Percentiles rank a stretch among this genome's conserved stretches.
These are phyloP conservation scores for Loriculus beryllinus DNA, from an alignment of 2,797 vertebrate genomes.

Conservation along the genomic window DNA sequence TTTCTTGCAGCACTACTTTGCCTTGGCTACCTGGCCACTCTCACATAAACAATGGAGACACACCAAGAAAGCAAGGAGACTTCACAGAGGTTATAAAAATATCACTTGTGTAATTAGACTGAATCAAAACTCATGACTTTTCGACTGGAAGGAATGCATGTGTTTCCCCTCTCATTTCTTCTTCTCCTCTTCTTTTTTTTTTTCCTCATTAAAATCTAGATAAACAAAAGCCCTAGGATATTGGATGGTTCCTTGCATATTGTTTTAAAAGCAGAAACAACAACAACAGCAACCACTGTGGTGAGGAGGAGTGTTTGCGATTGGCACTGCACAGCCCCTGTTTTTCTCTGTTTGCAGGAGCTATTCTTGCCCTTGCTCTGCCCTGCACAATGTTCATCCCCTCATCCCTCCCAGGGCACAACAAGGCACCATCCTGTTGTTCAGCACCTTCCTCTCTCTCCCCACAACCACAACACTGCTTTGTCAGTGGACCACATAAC, in stretches of 20 bases:
- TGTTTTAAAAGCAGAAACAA: slow-evolving; percentile 66
- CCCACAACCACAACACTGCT: neutral
- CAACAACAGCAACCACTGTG: slow-evolving; percentile 24
- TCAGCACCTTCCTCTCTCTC: neutral
- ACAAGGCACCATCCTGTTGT: neutral
- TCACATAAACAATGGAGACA: slow-evolving; percentile 68
- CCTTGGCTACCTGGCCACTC: slow-evolving; percentile 64
- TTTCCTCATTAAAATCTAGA: slow-evolving; percentile 55
- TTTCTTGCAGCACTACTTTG: slow-evolving; percentile 41
- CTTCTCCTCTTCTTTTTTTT: neutral
- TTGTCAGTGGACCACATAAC: neutral
- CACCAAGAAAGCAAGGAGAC: slow-evolving; percentile 60
- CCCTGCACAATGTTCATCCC: neutral
- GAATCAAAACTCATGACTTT: slow-evolving; percentile 74
- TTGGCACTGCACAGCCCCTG: neutral
- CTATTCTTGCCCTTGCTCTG: neutral
- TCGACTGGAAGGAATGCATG: slow-evolving; percentile 60
- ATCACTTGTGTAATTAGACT: slow-evolving; percentile 72
- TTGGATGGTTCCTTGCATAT: slow-evolving; percentile 65
- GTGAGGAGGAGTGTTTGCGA: neutral
- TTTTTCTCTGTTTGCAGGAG: neutral
- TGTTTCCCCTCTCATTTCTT: slow-evolving; percentile 58
- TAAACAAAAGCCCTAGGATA: slow-evolving; percentile 72
- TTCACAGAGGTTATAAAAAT: slow-evolving; percentile 74
- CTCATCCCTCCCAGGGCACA: neutral